Conservation (phyloP, 2,888 invertebrate genomes). For the Torymus aiolomorphi region DNA sequence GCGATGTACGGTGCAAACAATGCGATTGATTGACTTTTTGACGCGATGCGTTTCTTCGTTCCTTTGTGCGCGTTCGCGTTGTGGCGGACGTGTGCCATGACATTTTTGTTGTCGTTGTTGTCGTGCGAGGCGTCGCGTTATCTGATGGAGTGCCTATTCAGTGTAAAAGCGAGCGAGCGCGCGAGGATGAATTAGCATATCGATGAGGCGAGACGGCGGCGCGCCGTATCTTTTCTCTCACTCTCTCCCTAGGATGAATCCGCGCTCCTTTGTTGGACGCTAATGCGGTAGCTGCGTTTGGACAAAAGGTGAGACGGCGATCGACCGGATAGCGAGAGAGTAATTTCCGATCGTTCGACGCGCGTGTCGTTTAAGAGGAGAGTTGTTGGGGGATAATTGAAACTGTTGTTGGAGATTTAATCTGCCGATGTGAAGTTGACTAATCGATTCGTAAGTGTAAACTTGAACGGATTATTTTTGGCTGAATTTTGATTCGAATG, state of each 20-base stretch:
- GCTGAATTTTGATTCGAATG: too few species aligned
- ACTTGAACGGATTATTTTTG: too few species aligned
- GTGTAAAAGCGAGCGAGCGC: too few species aligned
- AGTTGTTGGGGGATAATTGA: too few species aligned
- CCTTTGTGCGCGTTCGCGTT: slow-evolving; percentile 24
- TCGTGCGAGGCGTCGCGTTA: neutral
- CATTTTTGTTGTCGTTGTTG: slow-evolving; percentile 19
- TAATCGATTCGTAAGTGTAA: too few species aligned
- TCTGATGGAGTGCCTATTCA: slow-evolving; percentile 37
- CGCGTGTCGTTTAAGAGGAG: too few species aligned
- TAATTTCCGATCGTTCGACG: too few species aligned
- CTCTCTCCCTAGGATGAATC: neutral
- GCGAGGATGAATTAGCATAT: too few species aligned
- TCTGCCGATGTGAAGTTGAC: too few species aligned
- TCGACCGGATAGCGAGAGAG: too few species aligned
- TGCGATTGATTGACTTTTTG: slow-evolving; percentile 74
- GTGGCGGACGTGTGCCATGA: neutral
- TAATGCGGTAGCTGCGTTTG: neutral
- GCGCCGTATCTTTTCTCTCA: too few species aligned
- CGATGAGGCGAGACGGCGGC: too few species aligned
- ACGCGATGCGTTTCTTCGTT: slow-evolving; percentile 21
- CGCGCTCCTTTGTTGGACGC: neutral
- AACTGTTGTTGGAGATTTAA: neutral
- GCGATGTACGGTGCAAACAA: slow-evolving; percentile 67
- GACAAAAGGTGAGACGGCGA: neutral